These are phyloP conservation scores for Rallus limicola DNA, from an alignment of 2,113 vertebrate species.

Conservation along the genomic window DNA sequence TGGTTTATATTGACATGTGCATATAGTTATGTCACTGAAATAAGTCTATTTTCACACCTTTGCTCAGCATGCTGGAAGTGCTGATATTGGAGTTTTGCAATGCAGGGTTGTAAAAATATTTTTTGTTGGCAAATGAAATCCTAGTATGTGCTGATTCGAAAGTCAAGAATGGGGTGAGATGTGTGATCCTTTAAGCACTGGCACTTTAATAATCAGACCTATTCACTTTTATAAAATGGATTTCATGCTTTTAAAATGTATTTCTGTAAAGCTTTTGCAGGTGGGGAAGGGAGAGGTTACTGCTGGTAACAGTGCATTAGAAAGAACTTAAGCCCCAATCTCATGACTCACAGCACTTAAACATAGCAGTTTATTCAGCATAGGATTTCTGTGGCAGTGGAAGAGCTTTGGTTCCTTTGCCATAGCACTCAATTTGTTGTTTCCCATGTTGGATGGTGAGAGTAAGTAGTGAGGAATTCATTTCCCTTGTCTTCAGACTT, in stretches of 20 bases:
- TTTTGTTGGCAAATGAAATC: slow-evolving; percentile 28
- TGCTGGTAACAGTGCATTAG: neutral
- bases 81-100: neutral
- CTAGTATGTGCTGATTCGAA: neutral
- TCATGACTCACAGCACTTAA: neutral
- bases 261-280: slow-evolving; percentile 10
- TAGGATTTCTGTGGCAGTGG: neutral
- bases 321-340: neutral
- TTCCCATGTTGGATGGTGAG: neutral
- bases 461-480: neutral
- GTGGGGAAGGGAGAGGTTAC: neutral
- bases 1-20: neutral
- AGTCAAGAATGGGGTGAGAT: slow-evolving; percentile 15
- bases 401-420: neutral
- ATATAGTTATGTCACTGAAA: neutral
- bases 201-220: slow-evolving; percentile 14
- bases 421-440: neutral
- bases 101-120: neutral
- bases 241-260: slow-evolving; percentile 29
- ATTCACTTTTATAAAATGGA: slow-evolving; percentile 3
- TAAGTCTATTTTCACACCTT: slow-evolving; percentile 6
- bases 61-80: neutral
- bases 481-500: neutral
- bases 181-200: slow-evolving; percentile 27
- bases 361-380: neutral